Conservation (phyloP, 2,797 vertebrate species). For the Gymnoscopelus braueri region DNA sequence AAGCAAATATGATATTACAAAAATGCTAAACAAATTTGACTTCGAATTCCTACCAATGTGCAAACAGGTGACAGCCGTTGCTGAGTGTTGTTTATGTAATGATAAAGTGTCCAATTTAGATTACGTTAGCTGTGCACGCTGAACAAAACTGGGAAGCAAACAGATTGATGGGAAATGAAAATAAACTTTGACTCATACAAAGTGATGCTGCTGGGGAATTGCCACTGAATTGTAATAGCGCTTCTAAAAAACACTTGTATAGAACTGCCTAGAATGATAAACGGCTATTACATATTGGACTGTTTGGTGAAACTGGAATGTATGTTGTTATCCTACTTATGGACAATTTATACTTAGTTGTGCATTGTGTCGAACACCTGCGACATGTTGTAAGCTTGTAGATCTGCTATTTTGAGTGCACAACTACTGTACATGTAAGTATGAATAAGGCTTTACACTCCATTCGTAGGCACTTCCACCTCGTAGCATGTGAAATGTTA, state of each 20-base stretch:
- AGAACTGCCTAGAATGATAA: neutral
- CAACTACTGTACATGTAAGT: no score
- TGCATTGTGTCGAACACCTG: no score
- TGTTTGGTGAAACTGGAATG: neutral
- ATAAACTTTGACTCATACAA: neutral
- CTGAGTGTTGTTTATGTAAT: neutral
- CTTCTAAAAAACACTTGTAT: neutral
- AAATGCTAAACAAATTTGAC: neutral
- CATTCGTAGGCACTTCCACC: neutral
- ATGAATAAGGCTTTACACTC: no score
- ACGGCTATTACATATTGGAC: neutral
- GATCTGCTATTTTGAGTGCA: no score
- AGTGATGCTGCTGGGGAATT: neutral
- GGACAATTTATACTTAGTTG: no score
- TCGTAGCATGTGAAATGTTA: constrained; percentile 33
- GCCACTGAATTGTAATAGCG: neutral
- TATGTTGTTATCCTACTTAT: neutral
- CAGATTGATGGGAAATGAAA: neutral
- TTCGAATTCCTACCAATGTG: neutral
- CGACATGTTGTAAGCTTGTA: no score
- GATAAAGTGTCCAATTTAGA: neutral
- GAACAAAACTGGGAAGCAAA: neutral
- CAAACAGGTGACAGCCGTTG: neutral
- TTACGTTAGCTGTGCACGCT: neutral
- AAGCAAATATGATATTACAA: no score